These are phyloP conservation scores for Meandrusa payeni DNA, from an alignment of 2,888 invertebrate genomes.

Conservation along the genomic window DNA sequence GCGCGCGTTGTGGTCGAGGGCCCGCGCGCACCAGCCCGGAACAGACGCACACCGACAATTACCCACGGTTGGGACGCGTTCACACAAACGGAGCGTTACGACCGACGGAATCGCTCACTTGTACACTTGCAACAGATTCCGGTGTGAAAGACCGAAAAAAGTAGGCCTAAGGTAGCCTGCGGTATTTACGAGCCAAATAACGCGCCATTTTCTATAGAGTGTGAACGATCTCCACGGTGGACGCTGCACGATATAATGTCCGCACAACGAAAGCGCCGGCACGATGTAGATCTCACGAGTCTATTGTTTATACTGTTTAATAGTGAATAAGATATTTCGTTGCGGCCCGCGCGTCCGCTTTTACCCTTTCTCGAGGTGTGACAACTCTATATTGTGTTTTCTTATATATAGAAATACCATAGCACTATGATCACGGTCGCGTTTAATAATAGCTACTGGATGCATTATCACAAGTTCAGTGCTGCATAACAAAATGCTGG, in stretches of 20 bases:
- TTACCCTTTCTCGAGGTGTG: slow-evolving; percentile 60
- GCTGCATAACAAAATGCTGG: too few species aligned
- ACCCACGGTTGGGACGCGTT: slow-evolving; percentile 67
- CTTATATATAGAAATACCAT: neutral
- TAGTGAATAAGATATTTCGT: slow-evolving; percentile 59
- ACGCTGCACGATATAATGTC: slow-evolving; percentile 29
- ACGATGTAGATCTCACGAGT: slow-evolving; percentile 67
- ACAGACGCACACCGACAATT: slow-evolving; percentile 74
- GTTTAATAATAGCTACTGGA: too few species aligned
- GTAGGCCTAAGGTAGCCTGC: neutral
- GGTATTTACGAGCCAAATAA: slow-evolving; percentile 8
- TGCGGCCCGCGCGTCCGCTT: slow-evolving; percentile 56
- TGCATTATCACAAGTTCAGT: too few species aligned
- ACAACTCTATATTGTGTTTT: slow-evolving; percentile 28
- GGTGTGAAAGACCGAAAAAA: neutral
- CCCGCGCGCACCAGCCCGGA: slow-evolving; percentile 73
- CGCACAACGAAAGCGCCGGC: slow-evolving; percentile 36
- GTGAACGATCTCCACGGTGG: neutral
- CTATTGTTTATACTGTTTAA: slow-evolving; percentile 67
- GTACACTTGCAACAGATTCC: slow-evolving; percentile 36
- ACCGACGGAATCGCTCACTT: slow-evolving; percentile 45
- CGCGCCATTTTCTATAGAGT: slow-evolving; percentile 5
- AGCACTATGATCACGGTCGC: too few species aligned
- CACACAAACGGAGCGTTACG: slow-evolving; percentile 57
- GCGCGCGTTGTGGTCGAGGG: slow-evolving; percentile 67